Conservation (phyloP, 53 echinoderm and acorn worm genomes). For the Temnopleurus reevesii region DNA sequence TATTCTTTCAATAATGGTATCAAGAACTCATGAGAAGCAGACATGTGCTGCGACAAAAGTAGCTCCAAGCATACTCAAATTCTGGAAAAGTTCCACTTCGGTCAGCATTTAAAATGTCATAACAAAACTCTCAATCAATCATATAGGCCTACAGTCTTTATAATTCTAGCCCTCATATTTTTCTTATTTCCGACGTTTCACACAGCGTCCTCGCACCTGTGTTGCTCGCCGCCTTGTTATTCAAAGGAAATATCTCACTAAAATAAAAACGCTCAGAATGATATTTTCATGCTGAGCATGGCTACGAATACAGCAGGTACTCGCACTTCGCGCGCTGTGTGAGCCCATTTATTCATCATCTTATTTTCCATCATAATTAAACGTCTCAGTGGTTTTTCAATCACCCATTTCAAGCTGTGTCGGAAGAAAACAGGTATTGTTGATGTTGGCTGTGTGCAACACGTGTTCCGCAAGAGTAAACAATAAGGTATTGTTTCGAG, state of each 20-base stretch:
- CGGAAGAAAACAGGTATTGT: conserved; percentile 33
- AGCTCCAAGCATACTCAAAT: too few species aligned
- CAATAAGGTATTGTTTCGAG: conserved; percentile 42
- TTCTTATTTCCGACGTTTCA: neutral
- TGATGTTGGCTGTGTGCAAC: neutral
- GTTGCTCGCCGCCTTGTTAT: neutral
- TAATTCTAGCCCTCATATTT: too few species aligned
- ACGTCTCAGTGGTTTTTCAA: conserved; percentile 2
- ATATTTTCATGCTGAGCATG: neutral
- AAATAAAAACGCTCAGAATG: neutral
- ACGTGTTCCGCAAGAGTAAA: conserved; percentile 9
- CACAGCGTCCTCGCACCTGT: neutral
- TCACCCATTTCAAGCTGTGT: conserved; percentile 1
- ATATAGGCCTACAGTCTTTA: too few species aligned
- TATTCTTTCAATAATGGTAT: too few species aligned
- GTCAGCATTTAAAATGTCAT: too few species aligned
- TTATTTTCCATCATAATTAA: conserved; percentile 25
- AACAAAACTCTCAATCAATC: too few species aligned
- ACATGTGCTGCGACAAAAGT: too few species aligned
- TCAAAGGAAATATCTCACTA: neutral
- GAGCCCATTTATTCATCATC: conserved; percentile 3
- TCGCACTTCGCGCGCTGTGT: neutral
- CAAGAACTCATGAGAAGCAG: too few species aligned
- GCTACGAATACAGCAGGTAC: neutral
- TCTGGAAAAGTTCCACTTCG: too few species aligned